A percentile compares a stretch with the other conserved stretches of the same genome.
Conservation (phyloP, 2,797 vertebrate species). For the Cephalopachus bancanus region DNA sequence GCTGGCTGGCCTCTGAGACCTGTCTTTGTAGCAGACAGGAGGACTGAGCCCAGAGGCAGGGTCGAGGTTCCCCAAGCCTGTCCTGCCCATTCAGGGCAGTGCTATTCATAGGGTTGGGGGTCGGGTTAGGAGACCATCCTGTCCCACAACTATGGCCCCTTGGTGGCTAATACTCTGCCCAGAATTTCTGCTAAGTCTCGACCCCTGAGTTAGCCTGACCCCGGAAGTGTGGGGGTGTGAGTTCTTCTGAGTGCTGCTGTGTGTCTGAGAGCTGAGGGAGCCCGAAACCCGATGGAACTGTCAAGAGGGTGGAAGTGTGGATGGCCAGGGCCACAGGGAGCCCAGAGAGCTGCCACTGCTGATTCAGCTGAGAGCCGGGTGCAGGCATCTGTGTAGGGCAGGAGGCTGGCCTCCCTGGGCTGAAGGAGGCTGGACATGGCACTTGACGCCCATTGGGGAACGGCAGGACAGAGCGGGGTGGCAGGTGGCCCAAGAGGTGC, state of each 20-base stretch:
- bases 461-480: fast-evolving
- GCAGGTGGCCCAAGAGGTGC: neutral
- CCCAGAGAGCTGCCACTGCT: neutral
- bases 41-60: neutral
- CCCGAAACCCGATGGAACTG: neutral
- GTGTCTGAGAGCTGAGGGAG: neutral
- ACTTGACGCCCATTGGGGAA: neutral
- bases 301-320: neutral
- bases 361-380: neutral
- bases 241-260: neutral
- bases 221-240: neutral
- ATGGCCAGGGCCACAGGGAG: neutral
- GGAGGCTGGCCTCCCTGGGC: neutral
- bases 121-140: neutral
- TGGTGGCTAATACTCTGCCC: fast-evolving
- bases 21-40: neutral
- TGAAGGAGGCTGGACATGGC: fast-evolving
- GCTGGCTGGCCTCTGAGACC: neutral
- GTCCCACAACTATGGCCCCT: fast-evolving
- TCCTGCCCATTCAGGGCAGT: neutral
- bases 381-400: neutral
- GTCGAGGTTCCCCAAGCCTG: fast-evolving
- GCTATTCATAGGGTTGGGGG: too few relatives aligned
- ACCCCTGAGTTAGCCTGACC: fast-evolving
- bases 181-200: fast-evolving